Evolutionary conservation across 2,888 invertebrate genomes (phyloP), one percentile per base, ranked within the genome.

Genomic region (Phrixothrix hirtus): DNA sequence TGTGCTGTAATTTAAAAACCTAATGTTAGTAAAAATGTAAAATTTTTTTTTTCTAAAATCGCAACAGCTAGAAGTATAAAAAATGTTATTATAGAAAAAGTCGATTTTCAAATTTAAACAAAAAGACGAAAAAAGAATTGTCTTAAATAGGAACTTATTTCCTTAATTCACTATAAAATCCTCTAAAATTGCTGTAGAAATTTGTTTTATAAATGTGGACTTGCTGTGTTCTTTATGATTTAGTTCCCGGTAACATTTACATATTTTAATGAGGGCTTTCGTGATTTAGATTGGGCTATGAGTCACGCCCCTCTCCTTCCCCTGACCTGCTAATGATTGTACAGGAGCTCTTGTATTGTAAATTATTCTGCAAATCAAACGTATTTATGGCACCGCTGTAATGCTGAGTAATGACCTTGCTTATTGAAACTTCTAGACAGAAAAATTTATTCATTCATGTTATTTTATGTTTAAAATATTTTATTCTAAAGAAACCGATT

Each of bases 241-340:
- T 66, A 68, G 65, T 68, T 68, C 64, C 63, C 62, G 63, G 66
- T 59, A 68, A 60, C 65, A 70, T 70, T 70, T 69, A 68, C 69
- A 70, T 70, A 70, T 70, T 70, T 70, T 70, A 70, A 70, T 69
- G 69, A 70, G 68, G 62, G 61, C 60, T 64, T 67, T 59, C 60
- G 59, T 64, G 63, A 65, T 65, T 68, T 66, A 65, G 60, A 62
- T 61, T 55, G 58, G 65, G 50, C 56, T 50, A 58, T 49, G 46
- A 56, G 56, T 52, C 46, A 57, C 49, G 54, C 51, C 52, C 45
- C 43, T 45, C 48, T 48, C 34, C 38, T 52, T 15, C 51, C 44
- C 52, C 43, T 44, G 45, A 34, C 36, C 52, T 61, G 58, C 61
- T 62, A 63, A 63, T 64, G 64, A 64, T 64, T 60, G 45, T 57